Evolutionary conservation across 1,140 invertebrate genomes (phyloP), one percentile per base, ranked within the genome.

Genomic region (Liolophura sinensis): DNA sequence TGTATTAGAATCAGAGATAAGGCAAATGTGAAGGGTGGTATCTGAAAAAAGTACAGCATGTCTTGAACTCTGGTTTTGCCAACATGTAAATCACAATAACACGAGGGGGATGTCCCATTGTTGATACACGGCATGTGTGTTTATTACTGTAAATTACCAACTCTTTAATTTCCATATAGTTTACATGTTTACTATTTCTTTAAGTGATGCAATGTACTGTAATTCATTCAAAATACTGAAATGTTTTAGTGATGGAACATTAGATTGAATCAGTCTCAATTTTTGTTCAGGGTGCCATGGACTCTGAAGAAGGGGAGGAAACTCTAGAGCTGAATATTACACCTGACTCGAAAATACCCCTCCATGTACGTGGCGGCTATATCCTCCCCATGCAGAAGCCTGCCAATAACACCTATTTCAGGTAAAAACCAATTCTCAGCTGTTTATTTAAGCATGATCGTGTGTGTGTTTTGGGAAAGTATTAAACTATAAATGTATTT

Each of bases 301-400:
- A 57, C 20, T 31, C 31, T 20, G 40, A 22, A 56, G 51, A n/a
- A 31, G 31, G 62, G 46, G 31, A 54, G 27, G n/a, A 18, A 67
- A 40, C 14, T 3, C 24, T 31, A 22, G 40, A 63, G 20, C 18
- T 15, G 51, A 59, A 27, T 57, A 65, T 78, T 18, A 50, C 25
- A 14, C 62, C 60, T 1, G 67, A 73, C 16, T 72, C 68, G 46
- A 71, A 71, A 47, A 85, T 86, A n/a, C 77, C 79, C 11, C 62
- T 86, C 9, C 81, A 82, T 65, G 59, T 86, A 1, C 69, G 84
- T 25, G 85, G 81, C n/a, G 85, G 85, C 6, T 71, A 75, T 63
- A 77, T 85, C 27, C 52, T 86, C 3, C 82, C 84, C 11, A 73
- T 80, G n/a, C 85, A 86, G 67, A 70, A 64, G 16, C 77, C 78